Base-by-base conservation (phyloP, 2,113 vertebrate genomes). In the Dolichotis patagonum region DNA sequence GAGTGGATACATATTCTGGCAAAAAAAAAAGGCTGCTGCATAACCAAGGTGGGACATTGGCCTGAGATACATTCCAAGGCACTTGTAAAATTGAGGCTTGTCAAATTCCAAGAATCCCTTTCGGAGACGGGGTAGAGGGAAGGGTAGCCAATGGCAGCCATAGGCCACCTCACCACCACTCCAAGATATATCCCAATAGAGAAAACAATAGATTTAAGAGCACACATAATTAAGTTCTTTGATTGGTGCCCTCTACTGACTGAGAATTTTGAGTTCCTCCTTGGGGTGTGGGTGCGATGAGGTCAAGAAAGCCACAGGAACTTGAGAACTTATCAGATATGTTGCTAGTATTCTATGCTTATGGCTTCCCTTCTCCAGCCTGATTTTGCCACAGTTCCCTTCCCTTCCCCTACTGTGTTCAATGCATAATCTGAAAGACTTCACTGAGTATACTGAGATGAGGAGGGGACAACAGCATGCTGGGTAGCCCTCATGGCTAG, bases 71-170 rank as follows among this genome's bases (percentile, higher is more conserved):
- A 58, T 38, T 56, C 11, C 73, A 89, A 97, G 81, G 75, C 86
- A 91, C 95, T 82, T 88, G 67, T 87, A 54, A 95, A 85, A 81
- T 19, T 14, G 41, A 95, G 52, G 75, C 32, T 83, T 49, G 46
- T 30, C 14, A 22, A 81, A 67, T 65, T 69, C 71, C 43, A 91
- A 86, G 52, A 80, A 28, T 14, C 12, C 54, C 38, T 71, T 85
- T 85, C 56, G 52, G 93, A 90, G n/a, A 84, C 58, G 60, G 62
- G 17, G 30, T 41, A 46, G 65, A 86, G 30, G 65, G 43, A 83
- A 16, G 17, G 12, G 20, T 7, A 62, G 46, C 11, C 81, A 32
- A 86, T 5, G 71, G 54, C 52, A 58, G 73, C 22, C 30, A 52
- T 35, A 38, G 56, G 85, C 7, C 32, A 82, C n/a, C 67, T 94